phyloP scores from a whole-genome alignment of 1,140 invertebrate genomes.

The Tachypleus tridentatus region DNA sequence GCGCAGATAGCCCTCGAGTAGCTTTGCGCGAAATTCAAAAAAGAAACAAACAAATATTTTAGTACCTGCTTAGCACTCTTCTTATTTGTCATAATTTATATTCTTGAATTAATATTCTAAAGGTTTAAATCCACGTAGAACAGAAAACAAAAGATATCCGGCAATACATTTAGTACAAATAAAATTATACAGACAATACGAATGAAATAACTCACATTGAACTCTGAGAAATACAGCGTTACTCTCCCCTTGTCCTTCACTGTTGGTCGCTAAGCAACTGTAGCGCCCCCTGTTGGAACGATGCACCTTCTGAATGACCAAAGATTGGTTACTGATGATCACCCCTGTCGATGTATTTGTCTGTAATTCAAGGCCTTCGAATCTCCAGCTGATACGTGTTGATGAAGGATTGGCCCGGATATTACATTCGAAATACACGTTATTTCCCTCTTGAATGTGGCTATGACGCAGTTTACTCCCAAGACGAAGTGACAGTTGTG shows the following conservation, averaged over 20 bases:
- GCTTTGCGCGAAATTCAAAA: too few relatives aligned
- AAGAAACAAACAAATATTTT: too few relatives aligned
- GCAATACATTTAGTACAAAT: too few relatives aligned
- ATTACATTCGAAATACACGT: slow-evolving; percentile 74
- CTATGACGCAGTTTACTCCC: slow-evolving; percentile 46
- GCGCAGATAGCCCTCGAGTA: too few relatives aligned
- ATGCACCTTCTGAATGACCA: slow-evolving; percentile 29
- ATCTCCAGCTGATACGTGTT: slow-evolving; percentile 14
- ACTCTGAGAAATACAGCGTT: slow-evolving; percentile 68
- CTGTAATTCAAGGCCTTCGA: slow-evolving; percentile 12
- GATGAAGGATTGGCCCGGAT: slow-evolving; percentile 20
- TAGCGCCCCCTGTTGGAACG: slow-evolving; percentile 39
- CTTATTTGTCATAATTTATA: too few relatives aligned
- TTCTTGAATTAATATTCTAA: too few relatives aligned
- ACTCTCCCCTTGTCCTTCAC: slow-evolving; percentile 76
- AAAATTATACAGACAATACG: too few relatives aligned
- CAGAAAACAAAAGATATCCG: too few relatives aligned
- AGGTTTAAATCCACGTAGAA: too few relatives aligned
- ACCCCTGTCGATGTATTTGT: slow-evolving; percentile 56
- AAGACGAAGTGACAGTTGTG: slow-evolving; percentile 61
- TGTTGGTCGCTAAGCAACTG: slow-evolving; percentile 77
- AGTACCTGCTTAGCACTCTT: too few relatives aligned
- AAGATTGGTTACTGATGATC: slow-evolving; percentile 59
- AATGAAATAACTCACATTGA: slow-evolving; percentile 56
- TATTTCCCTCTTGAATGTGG: slow-evolving; percentile 59